Evolutionary conservation across 2,888 invertebrate species (phyloP).

Genomic region (Blastobasis lacticolella): DNA sequence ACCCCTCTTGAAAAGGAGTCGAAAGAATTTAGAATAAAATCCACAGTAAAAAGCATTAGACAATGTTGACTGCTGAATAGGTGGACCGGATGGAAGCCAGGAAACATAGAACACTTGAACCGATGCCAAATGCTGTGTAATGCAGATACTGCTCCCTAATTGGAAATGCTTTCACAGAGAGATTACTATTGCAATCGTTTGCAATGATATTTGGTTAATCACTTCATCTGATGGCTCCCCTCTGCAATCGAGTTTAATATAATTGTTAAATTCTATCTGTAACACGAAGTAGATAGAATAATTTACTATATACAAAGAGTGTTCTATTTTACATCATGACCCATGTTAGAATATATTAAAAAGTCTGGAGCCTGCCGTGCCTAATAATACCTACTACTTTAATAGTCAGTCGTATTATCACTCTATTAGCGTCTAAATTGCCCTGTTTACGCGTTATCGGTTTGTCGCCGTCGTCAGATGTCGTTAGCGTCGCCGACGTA

Average conservation of each 20-base stretch:
- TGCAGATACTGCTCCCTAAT: constrained; percentile 3
- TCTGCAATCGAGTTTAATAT: no score
- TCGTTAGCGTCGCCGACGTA: constrained; percentile 88
- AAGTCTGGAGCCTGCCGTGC: constrained; percentile 12
- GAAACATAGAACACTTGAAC: constrained; percentile 5
- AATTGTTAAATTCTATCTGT: no score
- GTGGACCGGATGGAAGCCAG: not conserved
- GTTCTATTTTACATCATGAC: no score
- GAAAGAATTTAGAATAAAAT: constrained; percentile 1
- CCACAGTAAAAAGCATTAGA: constrained; percentile 3
- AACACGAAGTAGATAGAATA: no score
- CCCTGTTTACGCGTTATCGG: constrained; percentile 59
- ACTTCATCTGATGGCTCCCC: not conserved
- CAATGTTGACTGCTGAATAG: constrained; percentile 1
- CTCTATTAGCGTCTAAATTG: constrained; percentile 61
- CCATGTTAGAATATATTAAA: not conserved
- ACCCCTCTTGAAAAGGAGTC: not conserved
- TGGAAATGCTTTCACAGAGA: constrained; percentile 1
- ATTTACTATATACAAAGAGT: no score
- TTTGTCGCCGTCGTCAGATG: constrained; percentile 77
- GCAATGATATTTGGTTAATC: not conserved
- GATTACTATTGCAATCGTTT: no score
- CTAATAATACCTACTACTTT: constrained; percentile 48
- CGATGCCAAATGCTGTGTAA: constrained; percentile 5
- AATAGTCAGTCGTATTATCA: constrained; percentile 72